Evolutionary conservation across 2,888 invertebrate genomes (phyloP), one percentile per base, ranked within the genome.

Genomic region (Stenchaetothrips biformis): DNA sequence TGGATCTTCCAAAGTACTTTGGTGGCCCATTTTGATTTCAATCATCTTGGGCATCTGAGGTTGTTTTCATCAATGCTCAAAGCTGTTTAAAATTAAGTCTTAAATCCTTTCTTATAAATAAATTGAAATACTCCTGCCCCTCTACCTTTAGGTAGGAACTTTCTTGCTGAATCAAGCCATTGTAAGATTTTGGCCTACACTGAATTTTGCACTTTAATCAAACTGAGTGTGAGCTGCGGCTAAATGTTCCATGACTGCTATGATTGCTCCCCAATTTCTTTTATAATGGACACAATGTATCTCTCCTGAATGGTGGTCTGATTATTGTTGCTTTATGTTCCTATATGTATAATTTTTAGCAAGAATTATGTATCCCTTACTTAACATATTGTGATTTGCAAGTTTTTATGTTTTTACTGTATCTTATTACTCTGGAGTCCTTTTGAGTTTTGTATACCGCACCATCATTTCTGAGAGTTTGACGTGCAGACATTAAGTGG

Each of bases 81-180:
- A 21, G 67, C 67, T 37, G 37, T 37, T 25, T 74, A 21, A 21
- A 25, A 11, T 25, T 74, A n/a, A 21, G 21, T 21, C n/a, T n/a
- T n/a, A 74, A 74, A 11, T 21, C 3, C 11, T 74, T 11, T 74
- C 67, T 25, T 11, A 74, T 21, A 11, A n/a, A 21, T 74, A 11
- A 21, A 21, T 21, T 67, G 67, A 74, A 74, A 25, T 74, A 21
- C 11, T 11, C 25, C 67, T 25, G 21, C 21, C 21, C 67, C 67
- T 74, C 67, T 74, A 25, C 67, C 67, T 74, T 74, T 74, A 74
- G 67, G 21, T 74, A 74, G 67, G 67, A 74, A 11, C 21, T 74
- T 21, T 74, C 11, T 74, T 74, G 67, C 21, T 25, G 25, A 1
- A 25, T 74, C 6, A 59, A 59, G 18, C 18, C 6, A 25, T 11